Evolutionary conservation across 2,113 vertebrate genomes (phyloP), one percentile per base, ranked within the genome.

Genomic region (Chlorodrepanis virens): DNA sequence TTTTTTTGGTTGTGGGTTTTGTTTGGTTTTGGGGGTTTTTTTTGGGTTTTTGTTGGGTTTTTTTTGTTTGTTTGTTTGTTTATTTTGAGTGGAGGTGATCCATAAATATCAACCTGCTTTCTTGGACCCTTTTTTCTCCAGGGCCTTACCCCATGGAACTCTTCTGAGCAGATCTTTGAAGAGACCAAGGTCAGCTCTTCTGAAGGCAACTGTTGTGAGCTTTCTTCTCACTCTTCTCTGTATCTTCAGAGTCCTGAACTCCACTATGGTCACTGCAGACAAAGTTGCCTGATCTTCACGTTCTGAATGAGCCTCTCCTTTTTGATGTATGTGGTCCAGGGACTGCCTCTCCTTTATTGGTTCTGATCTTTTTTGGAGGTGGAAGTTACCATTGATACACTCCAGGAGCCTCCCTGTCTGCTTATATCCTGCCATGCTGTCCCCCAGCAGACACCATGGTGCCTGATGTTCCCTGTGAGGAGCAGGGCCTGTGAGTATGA

Each of bases 391-490:
- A 33, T 18, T 22, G 17, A 13, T 14, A 16, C 11, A 33, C 11
- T 42, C 12, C 60, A 70, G 50, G 18, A 92, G 27, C 18, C 59
- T 81, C 20, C 40, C 50, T 16, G 24, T 37, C 50, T 59, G 14
- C 14, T 45, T 49, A 23, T 31, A 54, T 11, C 20, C 42, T 57
- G 31, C 14, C 50, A 5, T 4, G 4, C 5, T 63, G 12, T 11
- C 12, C 25, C 19, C 5, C 28, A 79, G 56, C 6, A 85, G n/a
- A 49, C 22, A 85, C 14, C 29, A 33, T 4, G 3, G 21, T 65
- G 31, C 13, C 3, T 68, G 53, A 83, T 6, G 1, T 27, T 28
- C 47, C 12, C 39, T 0, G 0, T n/a, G 50, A 64, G 42, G 6
- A 78, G 5, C 23, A 69, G 7, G 11, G 29, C 4, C 24, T 44